Percentiles rank a stretch among this genome's conserved stretches.
Conservation (phyloP, 2,888 invertebrate genomes). For the Cremastobaeus sp. region DNA sequence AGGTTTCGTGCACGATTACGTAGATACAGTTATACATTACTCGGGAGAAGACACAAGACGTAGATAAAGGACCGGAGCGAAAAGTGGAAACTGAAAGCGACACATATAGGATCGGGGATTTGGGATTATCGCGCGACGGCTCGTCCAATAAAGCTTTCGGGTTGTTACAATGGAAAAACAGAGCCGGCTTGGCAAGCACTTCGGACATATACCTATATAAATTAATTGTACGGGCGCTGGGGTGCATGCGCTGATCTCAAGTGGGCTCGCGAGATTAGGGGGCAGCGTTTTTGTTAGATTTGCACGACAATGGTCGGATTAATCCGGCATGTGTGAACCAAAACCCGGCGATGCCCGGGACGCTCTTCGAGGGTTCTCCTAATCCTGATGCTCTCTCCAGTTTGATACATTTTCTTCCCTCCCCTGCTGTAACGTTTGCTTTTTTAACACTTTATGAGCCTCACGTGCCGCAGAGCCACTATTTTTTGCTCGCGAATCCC, state of each 20-base stretch:
- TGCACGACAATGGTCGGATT: constrained; percentile 77
- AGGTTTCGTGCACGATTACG: constrained; percentile 41
- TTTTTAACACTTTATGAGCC: constrained; percentile 58
- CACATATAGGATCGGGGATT: constrained; percentile 55
- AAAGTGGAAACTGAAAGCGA: constrained; percentile 47
- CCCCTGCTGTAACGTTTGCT: constrained; percentile 62
- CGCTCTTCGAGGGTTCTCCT: constrained; percentile 70
- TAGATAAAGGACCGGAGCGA: constrained; percentile 50
- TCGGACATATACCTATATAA: constrained; percentile 74
- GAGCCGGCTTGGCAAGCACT: constrained; percentile 67
- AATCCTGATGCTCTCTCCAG: constrained; percentile 74
- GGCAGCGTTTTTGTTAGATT: constrained; percentile 77
- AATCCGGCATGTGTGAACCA: constrained; percentile 73
- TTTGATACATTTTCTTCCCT: constrained; percentile 73
- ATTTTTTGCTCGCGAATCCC: not conserved
- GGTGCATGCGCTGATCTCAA: constrained; percentile 72
- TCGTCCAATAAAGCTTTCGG: constrained; percentile 43
- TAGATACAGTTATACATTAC: constrained; percentile 42
- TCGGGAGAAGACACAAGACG: constrained; percentile 34
- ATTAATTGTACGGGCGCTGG: constrained; percentile 73
- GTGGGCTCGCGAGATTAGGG: constrained; percentile 75
- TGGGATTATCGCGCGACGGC: constrained; percentile 63
- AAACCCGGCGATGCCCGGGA: constrained; percentile 29
- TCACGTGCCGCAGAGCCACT: constrained; percentile 32
- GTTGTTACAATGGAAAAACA: constrained; percentile 57